Base-by-base conservation (phyloP, 2,113 vertebrate genomes). In the Tricholaema leucomelas region DNA sequence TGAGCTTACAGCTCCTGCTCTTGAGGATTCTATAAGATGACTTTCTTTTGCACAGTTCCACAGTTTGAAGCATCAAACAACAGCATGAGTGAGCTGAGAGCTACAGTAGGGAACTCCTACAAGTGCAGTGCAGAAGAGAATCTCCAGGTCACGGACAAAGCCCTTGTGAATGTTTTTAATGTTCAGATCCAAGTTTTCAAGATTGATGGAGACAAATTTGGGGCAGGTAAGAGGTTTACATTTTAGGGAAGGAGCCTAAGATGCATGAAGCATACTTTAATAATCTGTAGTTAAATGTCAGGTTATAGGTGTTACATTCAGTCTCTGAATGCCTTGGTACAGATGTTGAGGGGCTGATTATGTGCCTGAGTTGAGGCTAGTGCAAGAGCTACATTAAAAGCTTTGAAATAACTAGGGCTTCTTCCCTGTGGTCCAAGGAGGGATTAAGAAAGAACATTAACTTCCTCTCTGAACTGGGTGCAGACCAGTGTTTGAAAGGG, bases 131-230 rank as follows among this genome's bases (percentile, higher is more conserved):
- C 97, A 0, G 97, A 99, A 95, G 98, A 99, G 81, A 98, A 81
- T 15, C 92, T 99, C 56, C 65, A 25, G 2, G 97, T 99, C 92
- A 94, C 92, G 0, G 56, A 87, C 12, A 28, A 87, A 12, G 96
- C 98, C 38, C 95, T 98, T 28, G 87, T 99, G 96, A 98, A 98
- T 87, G 82, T 98, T 42, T 99, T 98, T 96, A 93, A 97, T 46
- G 94, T 99, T 85, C 98, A 98, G 96, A 91, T 99, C 94, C 99
- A 99, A 94, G 98, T 98, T 21, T 99, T 99, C 55, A 97, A 94
- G 31, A 81, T 99, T 11, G 96, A 91, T 2, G 98, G 97, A 55
- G 94, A 97, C 92, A 97, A 98, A 90, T 99, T 99, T 88, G 98
- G 98, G 88, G 85, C 98, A 97, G 99, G 99, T 99, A 97, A 97